Percentiles rank a stretch among this genome's conserved stretches.
Evolutionary conservation across 2,797 vertebrate species (phyloP).

Genomic region (Lateolabrax maculatus): DNA sequence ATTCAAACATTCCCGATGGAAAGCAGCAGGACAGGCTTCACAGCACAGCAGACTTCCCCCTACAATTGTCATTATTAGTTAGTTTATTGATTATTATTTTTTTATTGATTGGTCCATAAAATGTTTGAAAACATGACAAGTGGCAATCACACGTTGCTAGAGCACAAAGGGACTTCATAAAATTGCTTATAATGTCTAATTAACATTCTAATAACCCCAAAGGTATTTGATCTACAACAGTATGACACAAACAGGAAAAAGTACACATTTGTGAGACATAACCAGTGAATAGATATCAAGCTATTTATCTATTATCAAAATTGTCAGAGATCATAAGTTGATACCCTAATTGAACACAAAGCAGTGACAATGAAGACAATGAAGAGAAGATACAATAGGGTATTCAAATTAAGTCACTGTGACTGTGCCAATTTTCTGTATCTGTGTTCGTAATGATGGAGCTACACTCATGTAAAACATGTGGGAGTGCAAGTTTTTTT

Average conservation of each 20-base stretch:
- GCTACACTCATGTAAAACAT: conserved; percentile 5
- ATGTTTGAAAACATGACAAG: background rate
- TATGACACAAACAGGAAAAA: background rate
- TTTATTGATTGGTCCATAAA: background rate
- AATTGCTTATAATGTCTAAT: background rate
- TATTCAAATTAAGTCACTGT: conserved; percentile 4
- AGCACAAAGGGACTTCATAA: background rate
- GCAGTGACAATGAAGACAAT: conserved; percentile 7
- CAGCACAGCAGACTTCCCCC: conserved; percentile 98
- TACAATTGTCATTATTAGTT: conserved; percentile 58
- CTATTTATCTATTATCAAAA: background rate
- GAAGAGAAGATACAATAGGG: background rate
- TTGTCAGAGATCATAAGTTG: background rate
- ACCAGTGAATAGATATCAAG: background rate
- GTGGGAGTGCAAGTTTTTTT: background rate
- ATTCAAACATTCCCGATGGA: conserved; percentile 98
- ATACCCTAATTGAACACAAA: background rate
- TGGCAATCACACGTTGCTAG: background rate
- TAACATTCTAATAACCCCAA: background rate
- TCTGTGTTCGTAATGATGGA: background rate
- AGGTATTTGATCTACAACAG: background rate
- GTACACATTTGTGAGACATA: background rate
- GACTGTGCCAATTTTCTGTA: background rate
- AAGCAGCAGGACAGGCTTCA: conserved; percentile 99
- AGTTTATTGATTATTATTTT: background rate